Base-by-base conservation (phyloP, 1,140 invertebrate genomes). In the Drosophila sulfurigaster region DNA sequence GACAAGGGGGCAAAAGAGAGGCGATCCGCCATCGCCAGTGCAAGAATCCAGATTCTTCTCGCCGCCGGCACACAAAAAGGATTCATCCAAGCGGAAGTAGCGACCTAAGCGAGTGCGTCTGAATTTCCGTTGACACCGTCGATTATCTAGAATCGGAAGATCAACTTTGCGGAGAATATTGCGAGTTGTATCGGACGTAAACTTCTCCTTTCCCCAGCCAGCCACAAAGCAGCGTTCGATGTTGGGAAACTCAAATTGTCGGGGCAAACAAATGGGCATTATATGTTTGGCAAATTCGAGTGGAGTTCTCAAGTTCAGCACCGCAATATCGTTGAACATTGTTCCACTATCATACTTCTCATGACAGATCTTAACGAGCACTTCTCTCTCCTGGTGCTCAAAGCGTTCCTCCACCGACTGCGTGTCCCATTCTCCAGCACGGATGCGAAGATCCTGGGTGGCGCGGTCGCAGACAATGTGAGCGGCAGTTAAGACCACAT, bases 31-130 rank as follows among this genome's bases (percentile, higher is more conserved):
- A 46, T 67, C 48, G 3, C 64, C 56, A 1, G 25, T 94, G 82
- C 96, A 97, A 0, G 95, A 95, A 81, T 96, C 96, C 79, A 93
- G 93, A 20, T 94, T 94, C 11, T 79, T 48, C 81, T 94, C 69
- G 0, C 52, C 52, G 3, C 32, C 52, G 3, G 62, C 96, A 85
- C 96, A 97, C 59, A 96, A 93, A 20, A 64, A 46, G 3, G 48
- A 25, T 1, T 45, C 5, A 10, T 59, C 3, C n/a, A 59, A 20
- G 1, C 6, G 0, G 6, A 59, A 59, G 25, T 46, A 5, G 1
- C 6, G 20, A 3, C 20, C 5, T 11, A 59, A 8, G 0, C 6
- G 11, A 45, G 57, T 59, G 43, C 20, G 10, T 25, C 25, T 30
- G 1, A 59, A 3, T 30, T 59, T 4, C 10, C 7, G 38, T 8